These are phyloP conservation scores for Oppia nitens DNA, from an alignment of 1,140 invertebrate genomes.

Conservation along the genomic window DNA sequence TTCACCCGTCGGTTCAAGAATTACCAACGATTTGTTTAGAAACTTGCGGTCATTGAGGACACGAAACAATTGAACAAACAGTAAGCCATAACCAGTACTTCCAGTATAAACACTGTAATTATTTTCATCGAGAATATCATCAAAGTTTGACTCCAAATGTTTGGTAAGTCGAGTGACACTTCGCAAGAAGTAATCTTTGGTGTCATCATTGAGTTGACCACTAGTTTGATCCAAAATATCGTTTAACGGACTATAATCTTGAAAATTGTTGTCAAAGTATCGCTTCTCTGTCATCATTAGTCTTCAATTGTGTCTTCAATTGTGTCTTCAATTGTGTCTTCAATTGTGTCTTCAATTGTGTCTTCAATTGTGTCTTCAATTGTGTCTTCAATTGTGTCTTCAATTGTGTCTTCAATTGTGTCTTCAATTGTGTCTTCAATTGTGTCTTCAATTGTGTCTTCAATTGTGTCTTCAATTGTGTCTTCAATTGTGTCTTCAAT, in stretches of 20 bases:
- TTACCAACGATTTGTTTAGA: slow-evolving; percentile 20
- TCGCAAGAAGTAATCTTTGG: background rate
- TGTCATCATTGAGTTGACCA: background rate
- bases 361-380: no score
- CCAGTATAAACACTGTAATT: slow-evolving; percentile 38
- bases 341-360: no score
- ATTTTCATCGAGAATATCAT: background rate
- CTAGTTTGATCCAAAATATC: background rate
- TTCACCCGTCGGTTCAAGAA: slow-evolving; percentile 30
- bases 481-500: no score
- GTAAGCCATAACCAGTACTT: slow-evolving; percentile 24
- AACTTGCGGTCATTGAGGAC: background rate
- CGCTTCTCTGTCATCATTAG: background rate
- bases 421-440: no score
- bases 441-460: no score
- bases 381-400: no score
- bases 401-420: no score
- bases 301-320: no score
- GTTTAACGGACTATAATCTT: background rate
- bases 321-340: no score
- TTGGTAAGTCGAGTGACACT: background rate
- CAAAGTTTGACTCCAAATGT: background rate
- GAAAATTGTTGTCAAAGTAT: background rate
- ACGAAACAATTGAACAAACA: background rate
- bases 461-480: no score